Conservation (phyloP, 2,113 vertebrate species). For the Gavia stellata region DNA sequence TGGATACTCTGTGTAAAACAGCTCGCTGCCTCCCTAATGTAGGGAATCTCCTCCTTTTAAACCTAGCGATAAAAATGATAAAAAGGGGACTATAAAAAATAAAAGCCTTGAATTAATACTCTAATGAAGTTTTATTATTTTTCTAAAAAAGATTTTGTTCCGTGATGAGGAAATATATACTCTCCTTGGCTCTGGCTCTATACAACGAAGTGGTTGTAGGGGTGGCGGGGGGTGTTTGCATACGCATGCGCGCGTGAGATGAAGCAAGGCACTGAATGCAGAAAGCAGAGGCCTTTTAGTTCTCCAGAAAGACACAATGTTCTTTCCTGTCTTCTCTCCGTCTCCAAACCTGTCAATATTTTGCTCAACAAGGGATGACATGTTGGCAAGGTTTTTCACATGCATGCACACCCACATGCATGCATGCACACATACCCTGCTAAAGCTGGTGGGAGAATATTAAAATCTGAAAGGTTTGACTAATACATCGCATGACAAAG, state of each 20-base stretch:
- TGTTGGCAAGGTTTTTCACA: not conserved
- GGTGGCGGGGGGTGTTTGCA: not conserved
- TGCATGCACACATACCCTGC: not conserved
- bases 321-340: not conserved
- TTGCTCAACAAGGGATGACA: not conserved
- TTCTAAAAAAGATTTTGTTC: conserved; percentile 62
- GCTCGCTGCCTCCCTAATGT: conserved; percentile 50
- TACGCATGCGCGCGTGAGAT: accelerated
- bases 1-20: conserved; percentile 47
- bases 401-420: not conserved
- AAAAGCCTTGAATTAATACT: conserved; percentile 61
- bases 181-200: not conserved
- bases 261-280: not conserved
- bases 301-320: not conserved
- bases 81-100: conserved; percentile 52
- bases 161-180: conserved; percentile 56
- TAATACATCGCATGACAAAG: not conserved
- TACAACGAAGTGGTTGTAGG: not conserved
- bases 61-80: conserved; percentile 64
- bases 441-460: not conserved
- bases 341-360: conserved; percentile 45
- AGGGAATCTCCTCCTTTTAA: conserved; percentile 60
- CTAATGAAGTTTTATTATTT: conserved; percentile 68
- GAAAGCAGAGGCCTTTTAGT: not conserved
- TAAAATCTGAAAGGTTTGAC: not conserved